Base-by-base conservation (phyloP, 53 echinoderm and acorn worm genomes). In the Astropecten irregularis region DNA sequence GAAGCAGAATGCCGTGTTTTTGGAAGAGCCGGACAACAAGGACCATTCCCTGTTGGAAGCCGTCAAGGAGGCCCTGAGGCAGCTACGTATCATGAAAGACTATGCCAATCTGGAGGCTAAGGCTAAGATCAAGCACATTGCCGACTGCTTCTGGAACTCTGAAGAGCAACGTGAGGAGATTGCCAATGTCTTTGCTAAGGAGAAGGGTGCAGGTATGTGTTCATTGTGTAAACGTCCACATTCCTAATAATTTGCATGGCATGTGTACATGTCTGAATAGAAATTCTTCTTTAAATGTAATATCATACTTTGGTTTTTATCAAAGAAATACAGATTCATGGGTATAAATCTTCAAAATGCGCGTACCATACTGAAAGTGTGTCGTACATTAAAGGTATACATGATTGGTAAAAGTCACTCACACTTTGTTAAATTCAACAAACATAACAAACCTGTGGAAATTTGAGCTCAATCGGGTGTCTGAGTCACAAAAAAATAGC, bases 101-200 rank as follows among this genome's bases (percentile, higher is more conserved):
- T 85, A 48, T 19, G 85, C 85, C 57, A 89, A 76, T 22, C 48
- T 84, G 50, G 82, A 82, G 21, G 83, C 84, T 34, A 84, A 76
- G 70, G 74, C 67, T 15, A 38, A 48, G 55, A 66, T 93, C 33
- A 87, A 90, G 28, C 50, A 46, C 11, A 93, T 90, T 19, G 93
- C 83, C 8, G 84, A 93, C 40, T 90, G 83, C 23, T 86, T 87
- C 72, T 93, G 93, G 93, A 82, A 90, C 3, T 53, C 83, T 32
- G 32, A 59, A 20, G 87, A 70, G 8, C 72, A 88, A 66, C 26
- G 87, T 14, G 65, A 88, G 44, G 76, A 83, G 46, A 53, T 91
- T 54, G 88, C 85, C 29, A 72, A 88, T 40, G 72, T 88, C 20
- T 88, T 92, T 52, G 79, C 81, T 57, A 71, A 77, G 47, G 70